Conservation (phyloP, 2,113 vertebrate genomes). For the Brachypodius melanocephalos region DNA sequence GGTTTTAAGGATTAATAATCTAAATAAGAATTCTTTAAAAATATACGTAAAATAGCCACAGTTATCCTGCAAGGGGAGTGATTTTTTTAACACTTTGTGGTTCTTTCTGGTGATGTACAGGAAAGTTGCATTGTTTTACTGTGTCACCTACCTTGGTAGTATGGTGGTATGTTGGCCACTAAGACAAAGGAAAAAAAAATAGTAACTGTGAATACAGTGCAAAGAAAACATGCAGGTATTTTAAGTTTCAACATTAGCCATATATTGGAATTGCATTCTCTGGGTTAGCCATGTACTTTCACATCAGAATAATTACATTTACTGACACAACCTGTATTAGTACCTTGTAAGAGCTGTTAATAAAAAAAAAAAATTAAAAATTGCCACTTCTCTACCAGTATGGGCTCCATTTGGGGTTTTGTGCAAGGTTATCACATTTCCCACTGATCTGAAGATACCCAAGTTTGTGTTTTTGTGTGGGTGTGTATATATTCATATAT, state of each 20-base stretch:
- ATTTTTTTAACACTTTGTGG: not conserved
- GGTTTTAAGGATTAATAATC: not conserved
- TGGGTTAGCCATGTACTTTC: not conserved
- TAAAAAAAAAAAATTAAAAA: not conserved
- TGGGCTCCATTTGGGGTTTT: not conserved
- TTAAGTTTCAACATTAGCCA: not conserved
- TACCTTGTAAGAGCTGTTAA: not conserved
- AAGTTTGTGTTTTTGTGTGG: not conserved
- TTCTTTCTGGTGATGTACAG: not conserved
- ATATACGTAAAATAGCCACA: not conserved
- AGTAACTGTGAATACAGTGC: not conserved
- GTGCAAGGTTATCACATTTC: not conserved
- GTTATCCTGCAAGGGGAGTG: not conserved
- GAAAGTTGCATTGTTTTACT: not conserved
- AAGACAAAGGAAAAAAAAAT: not conserved
- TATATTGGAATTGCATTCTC: not conserved
- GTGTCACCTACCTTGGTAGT: not conserved
- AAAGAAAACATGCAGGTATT: not conserved
- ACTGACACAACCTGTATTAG: not conserved
- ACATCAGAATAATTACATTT: not conserved
- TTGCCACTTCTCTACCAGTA: not conserved
- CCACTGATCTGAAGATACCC: accelerated
- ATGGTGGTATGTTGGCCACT: not conserved
- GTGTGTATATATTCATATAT: not conserved
- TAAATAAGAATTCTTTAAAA: not conserved